A percentile compares a stretch with the other conserved stretches of the same genome.
Conservation (phyloP, 1,140 invertebrate genomes). For the Heliconius melpomene region DNA sequence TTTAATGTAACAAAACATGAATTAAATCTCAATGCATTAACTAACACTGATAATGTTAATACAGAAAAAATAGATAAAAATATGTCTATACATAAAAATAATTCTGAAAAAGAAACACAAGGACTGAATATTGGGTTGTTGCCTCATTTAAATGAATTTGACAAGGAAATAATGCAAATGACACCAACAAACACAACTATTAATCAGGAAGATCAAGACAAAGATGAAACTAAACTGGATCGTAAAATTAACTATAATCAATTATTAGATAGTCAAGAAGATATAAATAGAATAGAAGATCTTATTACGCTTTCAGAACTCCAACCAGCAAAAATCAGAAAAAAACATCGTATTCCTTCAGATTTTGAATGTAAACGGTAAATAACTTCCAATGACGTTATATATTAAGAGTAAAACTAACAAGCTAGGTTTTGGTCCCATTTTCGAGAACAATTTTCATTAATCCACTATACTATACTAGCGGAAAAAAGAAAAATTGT, state of each 20-base stretch:
- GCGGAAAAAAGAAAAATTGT: too few relatives aligned
- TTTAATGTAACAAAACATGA: neutral
- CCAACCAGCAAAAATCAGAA: slow-evolving; percentile 57
- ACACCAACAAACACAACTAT: neutral
- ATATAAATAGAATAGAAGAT: slow-evolving; percentile 40
- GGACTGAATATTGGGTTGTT: neutral
- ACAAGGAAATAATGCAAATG: neutral
- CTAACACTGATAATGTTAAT: neutral
- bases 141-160: neutral
- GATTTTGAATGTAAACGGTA: slow-evolving; percentile 70
- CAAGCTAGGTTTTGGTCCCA: too few relatives aligned
- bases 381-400: too few relatives aligned
- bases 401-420: too few relatives aligned
- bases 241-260: neutral
- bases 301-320: slow-evolving; percentile 49
- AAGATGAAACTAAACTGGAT: slow-evolving; percentile 25
- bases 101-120: neutral
- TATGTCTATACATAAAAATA: neutral
- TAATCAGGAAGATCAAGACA: slow-evolving; percentile 17
- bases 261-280: slow-evolving; percentile 18
- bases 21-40: neutral
- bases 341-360: slow-evolving; percentile 54
- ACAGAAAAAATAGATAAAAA: neutral
- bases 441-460: too few relatives aligned
- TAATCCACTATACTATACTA: too few relatives aligned